These are phyloP conservation scores for Triplophysa dalaica DNA, from an alignment of 2,113 vertebrate genomes.

Conservation along the genomic window DNA sequence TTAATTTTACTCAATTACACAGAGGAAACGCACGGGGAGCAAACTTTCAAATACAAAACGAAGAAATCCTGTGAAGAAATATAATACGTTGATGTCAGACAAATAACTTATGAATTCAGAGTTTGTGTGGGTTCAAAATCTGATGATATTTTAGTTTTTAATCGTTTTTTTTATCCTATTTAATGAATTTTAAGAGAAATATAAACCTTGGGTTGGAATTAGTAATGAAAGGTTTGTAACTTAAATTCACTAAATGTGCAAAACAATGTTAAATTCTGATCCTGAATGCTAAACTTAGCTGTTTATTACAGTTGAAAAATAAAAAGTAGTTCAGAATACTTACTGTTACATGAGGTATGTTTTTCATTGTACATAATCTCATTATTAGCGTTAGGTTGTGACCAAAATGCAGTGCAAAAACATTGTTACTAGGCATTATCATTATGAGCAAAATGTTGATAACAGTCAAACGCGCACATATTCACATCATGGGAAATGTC, in stretches of 20 bases:
- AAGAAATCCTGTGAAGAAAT: constrained; percentile 31
- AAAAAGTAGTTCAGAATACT: not conserved
- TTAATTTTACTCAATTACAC: constrained; percentile 23
- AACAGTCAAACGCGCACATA: not conserved
- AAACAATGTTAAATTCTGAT: not conserved
- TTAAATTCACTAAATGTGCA: not conserved
- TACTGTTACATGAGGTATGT: not conserved
- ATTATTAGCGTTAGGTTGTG: not conserved
- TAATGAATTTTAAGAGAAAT: not conserved
- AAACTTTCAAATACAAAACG: constrained; percentile 57
- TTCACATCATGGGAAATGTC: not conserved
- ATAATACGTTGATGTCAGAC: not conserved
- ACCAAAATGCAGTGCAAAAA: too few relatives aligned
- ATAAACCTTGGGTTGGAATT: not conserved
- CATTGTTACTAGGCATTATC: too few relatives aligned
- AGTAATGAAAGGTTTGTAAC: not conserved
- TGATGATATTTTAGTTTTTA: not conserved
- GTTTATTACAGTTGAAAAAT: not conserved
- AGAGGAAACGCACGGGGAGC: constrained; percentile 57
- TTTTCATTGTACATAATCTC: not conserved
- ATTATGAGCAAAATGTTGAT: too few relatives aligned
- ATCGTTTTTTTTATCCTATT: not conserved
- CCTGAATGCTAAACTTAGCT: not conserved
- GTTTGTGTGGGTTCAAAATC: not conserved
- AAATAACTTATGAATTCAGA: not conserved